Base-by-base conservation (phyloP, 1,140 invertebrate genomes). In the Bathynomus jamesi region DNA sequence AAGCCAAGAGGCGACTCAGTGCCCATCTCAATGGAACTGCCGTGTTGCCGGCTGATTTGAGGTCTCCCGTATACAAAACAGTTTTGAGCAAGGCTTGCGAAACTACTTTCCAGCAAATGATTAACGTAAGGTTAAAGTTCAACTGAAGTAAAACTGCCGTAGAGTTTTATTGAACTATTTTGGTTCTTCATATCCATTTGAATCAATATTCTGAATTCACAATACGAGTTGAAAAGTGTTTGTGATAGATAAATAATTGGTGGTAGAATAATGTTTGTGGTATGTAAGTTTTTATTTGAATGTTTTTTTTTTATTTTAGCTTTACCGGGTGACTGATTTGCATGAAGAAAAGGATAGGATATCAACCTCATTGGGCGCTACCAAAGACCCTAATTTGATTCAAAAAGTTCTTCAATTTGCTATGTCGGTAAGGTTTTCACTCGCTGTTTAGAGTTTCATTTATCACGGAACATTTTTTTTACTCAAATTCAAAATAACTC, bases 1-100 rank as follows among this genome's bases (percentile, higher is more conserved):
- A 95, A 80, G 93, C 94, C 0, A 80, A 79, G 28, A 79, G 79
- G 67, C 86, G 90, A 63, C 94, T 96, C 82, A 84, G 86, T 61
- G 83, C 82, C 25, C 92, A 95, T 82, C 80, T 87, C 3, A 82
- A 83, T 70, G 87, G 87, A 28, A 83, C 69, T 1, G 31, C 31
- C 29, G 32, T 31, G 46, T 25, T 64, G 1, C 61, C 62, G 17
- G 62, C 69, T 13, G 28, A 71, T 65, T 27, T 65, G 63, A 0
- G 63, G 13, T 29, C 32, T 13, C 31, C 30, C 61, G 60, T 53
- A 10, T 70, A 70, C 63, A 70, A 27, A 61, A 64, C 61, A 1
- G 30, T 62, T n/a, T 40, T 64, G 61, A 70, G 46, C 24, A 13
- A 70, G 7, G 28, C 7, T 10, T 64, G 17, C 8, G 28, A 28